These are phyloP conservation scores for Girardinus metallicus DNA, from an alignment of 2,797 vertebrate genomes.

Conservation along the genomic window DNA sequence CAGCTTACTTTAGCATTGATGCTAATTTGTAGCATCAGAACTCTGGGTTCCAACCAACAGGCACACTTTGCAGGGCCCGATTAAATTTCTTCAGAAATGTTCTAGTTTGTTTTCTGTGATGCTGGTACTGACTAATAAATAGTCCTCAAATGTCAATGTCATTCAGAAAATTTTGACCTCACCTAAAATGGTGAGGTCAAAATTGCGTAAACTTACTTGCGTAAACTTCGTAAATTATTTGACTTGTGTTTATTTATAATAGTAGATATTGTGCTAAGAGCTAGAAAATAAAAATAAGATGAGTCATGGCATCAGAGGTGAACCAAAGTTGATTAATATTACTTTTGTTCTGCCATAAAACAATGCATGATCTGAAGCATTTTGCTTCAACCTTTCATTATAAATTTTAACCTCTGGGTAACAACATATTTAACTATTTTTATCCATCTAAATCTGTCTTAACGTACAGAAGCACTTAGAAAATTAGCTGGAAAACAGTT, in stretches of 20 bases:
- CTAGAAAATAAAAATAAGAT: neutral
- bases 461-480: constrained; percentile 38
- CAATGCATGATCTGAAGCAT: constrained; percentile 5
- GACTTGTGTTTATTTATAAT: neutral
- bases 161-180: neutral
- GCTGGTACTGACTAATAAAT: neutral
- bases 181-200: neutral
- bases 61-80: too few relatives aligned
- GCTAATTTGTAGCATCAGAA: too few relatives aligned
- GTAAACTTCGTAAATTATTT: neutral
- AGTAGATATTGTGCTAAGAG: neutral
- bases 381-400: constrained; percentile 5
- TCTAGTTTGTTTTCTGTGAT: too few relatives aligned
- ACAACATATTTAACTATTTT: constrained; percentile 47
- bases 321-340: neutral
- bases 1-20: too few relatives aligned
- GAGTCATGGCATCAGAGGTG: neutral
- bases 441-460: constrained; percentile 35
- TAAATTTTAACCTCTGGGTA: constrained; percentile 25
- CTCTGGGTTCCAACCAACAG: too few relatives aligned
- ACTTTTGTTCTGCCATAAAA: neutral
- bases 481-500: constrained; percentile 53
- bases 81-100: too few relatives aligned
- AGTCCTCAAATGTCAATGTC: neutral
- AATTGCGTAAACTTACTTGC: neutral